Conservation (phyloP, 2,888 invertebrate species). For the Phortica okadai region DNA sequence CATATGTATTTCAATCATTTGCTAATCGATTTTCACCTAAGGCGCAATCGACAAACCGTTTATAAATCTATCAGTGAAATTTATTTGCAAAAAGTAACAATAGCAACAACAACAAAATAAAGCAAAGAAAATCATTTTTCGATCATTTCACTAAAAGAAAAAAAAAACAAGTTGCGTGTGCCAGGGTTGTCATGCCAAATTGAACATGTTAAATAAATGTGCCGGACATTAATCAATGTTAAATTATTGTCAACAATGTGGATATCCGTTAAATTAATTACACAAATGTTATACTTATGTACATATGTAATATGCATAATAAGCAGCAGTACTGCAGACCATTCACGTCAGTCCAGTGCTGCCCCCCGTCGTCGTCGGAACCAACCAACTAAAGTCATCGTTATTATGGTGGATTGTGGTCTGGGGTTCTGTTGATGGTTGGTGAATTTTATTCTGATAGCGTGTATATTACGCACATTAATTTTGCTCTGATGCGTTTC, state of each 20-base stretch:
- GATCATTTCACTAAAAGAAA: background rate
- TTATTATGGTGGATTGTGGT: too few species aligned
- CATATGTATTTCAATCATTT: background rate
- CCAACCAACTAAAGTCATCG: too few species aligned
- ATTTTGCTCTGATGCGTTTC: too few species aligned
- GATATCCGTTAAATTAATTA: conserved; percentile 48
- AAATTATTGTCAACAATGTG: conserved; percentile 44
- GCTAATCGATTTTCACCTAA: conserved; percentile 8
- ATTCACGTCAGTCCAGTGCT: too few species aligned
- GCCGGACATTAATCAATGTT: conserved; percentile 44
- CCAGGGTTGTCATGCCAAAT: background rate
- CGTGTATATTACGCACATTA: too few species aligned
- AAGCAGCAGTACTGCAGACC: background rate
- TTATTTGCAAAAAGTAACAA: background rate
- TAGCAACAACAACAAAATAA: background rate
- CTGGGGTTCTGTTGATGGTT: too few species aligned
- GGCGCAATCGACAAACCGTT: background rate
- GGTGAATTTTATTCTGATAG: too few species aligned
- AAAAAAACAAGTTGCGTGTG: background rate
- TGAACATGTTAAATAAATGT: too few species aligned
- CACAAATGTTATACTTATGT: conserved; percentile 17
- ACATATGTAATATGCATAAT: conserved; percentile 13
- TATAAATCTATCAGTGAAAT: too few species aligned
- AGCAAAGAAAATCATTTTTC: background rate
- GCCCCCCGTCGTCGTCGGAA: too few species aligned